Conservation (phyloP, 2,113 vertebrate genomes). For the Psettodes erumei region DNA sequence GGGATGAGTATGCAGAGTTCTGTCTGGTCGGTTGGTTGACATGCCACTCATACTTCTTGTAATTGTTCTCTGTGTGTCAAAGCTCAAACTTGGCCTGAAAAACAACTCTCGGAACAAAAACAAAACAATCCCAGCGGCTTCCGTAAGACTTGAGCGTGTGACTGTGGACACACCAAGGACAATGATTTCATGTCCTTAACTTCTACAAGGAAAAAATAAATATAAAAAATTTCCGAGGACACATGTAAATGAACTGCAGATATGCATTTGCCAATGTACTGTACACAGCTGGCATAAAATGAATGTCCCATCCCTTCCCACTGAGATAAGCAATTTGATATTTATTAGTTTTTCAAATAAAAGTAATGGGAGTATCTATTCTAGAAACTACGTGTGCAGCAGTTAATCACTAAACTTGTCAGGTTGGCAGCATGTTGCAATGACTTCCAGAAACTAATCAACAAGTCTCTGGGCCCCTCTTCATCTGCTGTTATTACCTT, state of each 20-base stretch:
- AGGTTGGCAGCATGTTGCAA: no score
- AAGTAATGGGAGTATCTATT: not conserved
- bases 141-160: not conserved
- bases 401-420: not conserved
- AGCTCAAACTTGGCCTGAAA: not conserved
- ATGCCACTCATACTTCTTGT: constrained; percentile 42
- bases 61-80: constrained; percentile 1
- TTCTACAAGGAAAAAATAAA: not conserved
- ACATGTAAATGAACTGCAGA: not conserved
- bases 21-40: constrained; percentile 45
- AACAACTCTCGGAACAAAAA: not conserved
- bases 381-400: not conserved
- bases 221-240: no score
- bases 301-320: no score
- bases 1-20: constrained; percentile 14
- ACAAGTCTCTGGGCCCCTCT: not conserved
- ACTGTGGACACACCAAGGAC: not conserved
- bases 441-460: not conserved
- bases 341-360: not conserved
- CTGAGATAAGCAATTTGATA: not conserved
- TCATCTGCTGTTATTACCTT: not conserved
- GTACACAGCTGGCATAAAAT: not conserved
- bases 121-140: not conserved
- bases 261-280: not conserved
- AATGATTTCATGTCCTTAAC: not conserved